Percentiles rank a stretch among this genome's conserved stretches.
Evolutionary conservation across 2,797 vertebrate genomes (phyloP).

Genomic region (Podargus strigoides): DNA sequence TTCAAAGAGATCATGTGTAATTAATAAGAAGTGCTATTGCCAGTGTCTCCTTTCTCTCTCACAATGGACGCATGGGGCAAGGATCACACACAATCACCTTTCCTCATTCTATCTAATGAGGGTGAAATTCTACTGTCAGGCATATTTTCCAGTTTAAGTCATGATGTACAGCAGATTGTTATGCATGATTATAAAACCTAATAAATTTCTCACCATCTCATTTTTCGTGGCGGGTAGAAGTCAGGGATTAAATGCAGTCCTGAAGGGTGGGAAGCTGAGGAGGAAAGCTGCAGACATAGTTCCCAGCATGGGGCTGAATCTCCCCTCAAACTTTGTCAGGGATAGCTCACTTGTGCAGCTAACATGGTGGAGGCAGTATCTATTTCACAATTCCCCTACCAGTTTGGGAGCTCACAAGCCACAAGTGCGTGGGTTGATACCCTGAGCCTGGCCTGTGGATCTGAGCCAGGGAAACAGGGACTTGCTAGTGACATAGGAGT

Average conservation of each 20-base stretch:
- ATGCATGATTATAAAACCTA: constrained; percentile 29
- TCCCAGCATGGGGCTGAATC: not conserved
- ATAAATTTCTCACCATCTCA: constrained; percentile 11
- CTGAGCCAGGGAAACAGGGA: not conserved
- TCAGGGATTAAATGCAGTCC: not conserved
- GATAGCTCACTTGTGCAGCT: not conserved
- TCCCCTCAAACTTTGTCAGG: not conserved
- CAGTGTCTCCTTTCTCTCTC: not conserved
- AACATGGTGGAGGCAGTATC: not conserved
- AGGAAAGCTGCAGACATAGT: not conserved
- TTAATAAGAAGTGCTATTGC: not conserved
- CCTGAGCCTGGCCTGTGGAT: not conserved
- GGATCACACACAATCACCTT: constrained; percentile 31
- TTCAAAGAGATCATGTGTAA: not conserved
- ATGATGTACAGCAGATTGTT: constrained; percentile 26
- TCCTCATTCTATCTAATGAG: constrained; percentile 42
- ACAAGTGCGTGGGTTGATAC: accelerated
- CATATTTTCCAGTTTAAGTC: constrained; percentile 32
- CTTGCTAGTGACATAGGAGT: not conserved
- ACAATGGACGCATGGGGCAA: not conserved
- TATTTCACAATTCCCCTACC: not conserved
- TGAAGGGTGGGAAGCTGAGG: not conserved
- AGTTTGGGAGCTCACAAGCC: not conserved
- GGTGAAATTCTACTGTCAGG: constrained; percentile 54
- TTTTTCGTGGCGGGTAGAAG: not conserved